Evolutionary conservation across 2,113 vertebrate genomes (phyloP).

Genomic region (Neomonachus schauinslandi): DNA sequence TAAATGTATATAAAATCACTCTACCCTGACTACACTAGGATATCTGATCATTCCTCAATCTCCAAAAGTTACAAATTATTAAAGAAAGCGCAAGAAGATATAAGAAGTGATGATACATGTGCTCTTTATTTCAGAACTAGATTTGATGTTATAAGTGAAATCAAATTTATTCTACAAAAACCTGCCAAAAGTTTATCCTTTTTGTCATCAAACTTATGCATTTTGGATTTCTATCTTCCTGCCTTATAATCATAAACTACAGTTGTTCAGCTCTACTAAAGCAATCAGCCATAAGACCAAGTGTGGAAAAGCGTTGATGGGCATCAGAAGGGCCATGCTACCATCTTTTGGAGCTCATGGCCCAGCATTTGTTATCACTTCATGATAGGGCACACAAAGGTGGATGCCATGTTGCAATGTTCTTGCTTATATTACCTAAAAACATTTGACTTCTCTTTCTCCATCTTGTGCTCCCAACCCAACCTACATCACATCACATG

Average conservation of each 20-base stretch:
- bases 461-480: background rate
- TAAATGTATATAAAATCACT: background rate
- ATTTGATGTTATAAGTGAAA: background rate
- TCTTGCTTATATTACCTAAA: background rate
- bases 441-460: background rate
- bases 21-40: background rate
- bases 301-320: background rate
- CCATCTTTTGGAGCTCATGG: background rate
- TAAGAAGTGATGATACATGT: background rate
- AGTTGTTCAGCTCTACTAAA: background rate
- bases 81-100: background rate
- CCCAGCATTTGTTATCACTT: background rate
- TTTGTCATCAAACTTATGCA: background rate
- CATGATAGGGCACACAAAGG: background rate
- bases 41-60: background rate
- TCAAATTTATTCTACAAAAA: background rate
- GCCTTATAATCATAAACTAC: background rate
- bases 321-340: background rate
- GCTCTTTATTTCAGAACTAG: background rate
- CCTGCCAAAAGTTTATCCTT: background rate
- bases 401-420: background rate
- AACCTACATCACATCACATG: background rate
- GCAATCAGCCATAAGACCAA: background rate
- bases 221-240: background rate
- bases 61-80: background rate